These are phyloP conservation scores for Sparus aurata DNA, from an alignment of 2,797 vertebrate genomes.

Conservation along the genomic window DNA sequence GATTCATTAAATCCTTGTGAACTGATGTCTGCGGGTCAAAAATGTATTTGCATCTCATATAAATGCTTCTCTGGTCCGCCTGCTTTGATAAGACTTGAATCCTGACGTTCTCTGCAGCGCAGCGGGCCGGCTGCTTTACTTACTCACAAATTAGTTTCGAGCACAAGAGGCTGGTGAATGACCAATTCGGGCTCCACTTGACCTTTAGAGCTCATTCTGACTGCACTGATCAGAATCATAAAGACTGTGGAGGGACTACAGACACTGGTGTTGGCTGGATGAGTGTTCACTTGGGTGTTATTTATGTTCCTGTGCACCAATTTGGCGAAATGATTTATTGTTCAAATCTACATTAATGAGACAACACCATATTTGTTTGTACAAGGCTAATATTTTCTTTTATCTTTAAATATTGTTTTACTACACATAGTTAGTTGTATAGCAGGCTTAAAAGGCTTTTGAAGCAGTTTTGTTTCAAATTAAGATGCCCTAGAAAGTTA, in stretches of 20 bases:
- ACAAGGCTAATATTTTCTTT: background rate
- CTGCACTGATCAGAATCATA: slow-evolving; percentile 58
- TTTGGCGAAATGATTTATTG: background rate
- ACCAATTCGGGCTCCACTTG: slow-evolving; percentile 55
- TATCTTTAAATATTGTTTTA: slow-evolving; percentile 5
- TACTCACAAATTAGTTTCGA: slow-evolving; percentile 64
- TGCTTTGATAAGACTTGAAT: slow-evolving; percentile 39
- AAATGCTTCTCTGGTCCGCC: slow-evolving; percentile 22
- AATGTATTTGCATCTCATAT: slow-evolving; percentile 16
- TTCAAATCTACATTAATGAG: slow-evolving; percentile 4
- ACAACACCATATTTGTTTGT: background rate
- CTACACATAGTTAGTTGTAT: background rate
- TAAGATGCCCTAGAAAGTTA: too few species aligned
- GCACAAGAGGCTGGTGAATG: slow-evolving; percentile 52
- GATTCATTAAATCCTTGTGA: slow-evolving; percentile 19
- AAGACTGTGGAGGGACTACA: slow-evolving; percentile 23
- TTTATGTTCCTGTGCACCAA: slow-evolving; percentile 10
- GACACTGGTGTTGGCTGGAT: background rate
- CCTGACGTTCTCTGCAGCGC: slow-evolving; percentile 29
- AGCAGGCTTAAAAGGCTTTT: too few species aligned
- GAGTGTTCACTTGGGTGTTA: slow-evolving; percentile 16
- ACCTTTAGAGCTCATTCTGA: slow-evolving; percentile 67
- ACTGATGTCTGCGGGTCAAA: slow-evolving; percentile 20
- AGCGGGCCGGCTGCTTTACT: slow-evolving; percentile 48
- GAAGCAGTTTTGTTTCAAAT: too few species aligned